Base-by-base conservation (phyloP, 2,888 invertebrate genomes). In the Orchesella flavescens region DNA sequence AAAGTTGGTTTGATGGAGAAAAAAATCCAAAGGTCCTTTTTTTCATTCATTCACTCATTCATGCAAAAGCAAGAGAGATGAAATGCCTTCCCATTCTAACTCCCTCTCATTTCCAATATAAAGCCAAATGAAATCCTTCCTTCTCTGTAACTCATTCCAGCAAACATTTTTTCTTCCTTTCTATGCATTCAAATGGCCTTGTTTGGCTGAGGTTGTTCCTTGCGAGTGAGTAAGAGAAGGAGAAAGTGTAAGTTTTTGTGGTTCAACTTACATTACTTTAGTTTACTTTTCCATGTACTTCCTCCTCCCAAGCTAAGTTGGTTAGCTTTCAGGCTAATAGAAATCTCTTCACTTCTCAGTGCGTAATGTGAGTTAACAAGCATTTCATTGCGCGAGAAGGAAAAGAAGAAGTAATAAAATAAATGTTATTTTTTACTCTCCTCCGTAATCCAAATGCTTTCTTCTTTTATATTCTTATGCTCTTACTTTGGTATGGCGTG, bases 131-230 rank as follows among this genome's bases (percentile, higher is more conserved):
- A 73, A 59, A 59, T 61, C 46, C 43, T 46, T 15, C 15, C 17
- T 49, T 74, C 49, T 68, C 19, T 43, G 24, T 53, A 13, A 13
- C 19, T 57, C 55, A 75, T 65, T 65, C 19, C 43, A 46, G 24
- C 23, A 49, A 34, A 66, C 24, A 57, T 4, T 72, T 34, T 24
- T 55, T 3, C 69, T 59, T 9, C 24, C 55, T 69, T 77, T 77
- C 69, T 49, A 77, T 77, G 77, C 77, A 77, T 77, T 77, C 69
- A 77, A 77, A 77, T 69, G 59, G 61, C 69, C 77, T 77, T 49
- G 57, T 77, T 61, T 77, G 69, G 77, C 69, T 44, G 12, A 21
- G 21, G 23, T 17, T 66, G 19, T 24, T 34, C 63, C 34, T 63
- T 21, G 21, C 1, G 43, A 63, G 63, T 34, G n/a, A n/a, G n/a